Conservation (phyloP, 2,797 vertebrate species). For the Sebastes cheni region DNA sequence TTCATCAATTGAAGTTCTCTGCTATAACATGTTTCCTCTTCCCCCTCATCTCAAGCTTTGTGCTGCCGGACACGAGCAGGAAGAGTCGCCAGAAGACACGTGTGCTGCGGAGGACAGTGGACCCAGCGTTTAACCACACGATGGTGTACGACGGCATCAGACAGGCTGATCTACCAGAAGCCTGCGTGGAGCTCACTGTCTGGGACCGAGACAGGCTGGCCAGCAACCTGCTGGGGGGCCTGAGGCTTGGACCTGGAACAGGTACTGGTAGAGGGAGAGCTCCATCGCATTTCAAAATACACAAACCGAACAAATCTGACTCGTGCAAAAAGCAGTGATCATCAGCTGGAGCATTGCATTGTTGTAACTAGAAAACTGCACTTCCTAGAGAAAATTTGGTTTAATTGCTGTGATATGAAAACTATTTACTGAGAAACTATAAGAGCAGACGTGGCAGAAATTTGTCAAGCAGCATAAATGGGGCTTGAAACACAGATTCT, state of each 20-base stretch:
- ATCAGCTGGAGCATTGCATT: neutral
- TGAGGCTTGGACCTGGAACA: conserved; percentile 91
- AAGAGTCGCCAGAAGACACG: conserved; percentile 97
- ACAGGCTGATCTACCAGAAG: conserved; percentile 88
- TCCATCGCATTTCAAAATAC: neutral
- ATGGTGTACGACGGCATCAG: conserved; percentile 98
- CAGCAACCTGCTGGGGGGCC: conserved; percentile 91
- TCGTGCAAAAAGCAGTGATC: neutral
- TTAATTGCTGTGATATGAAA: neutral
- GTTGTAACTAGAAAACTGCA: neutral
- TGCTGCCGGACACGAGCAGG: conserved; percentile 95
- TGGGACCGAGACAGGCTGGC: conserved; percentile 94
- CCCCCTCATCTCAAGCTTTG: conserved; percentile 78
- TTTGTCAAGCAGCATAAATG: accelerated
- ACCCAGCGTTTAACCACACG: conserved; percentile 94
- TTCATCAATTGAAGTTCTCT: neutral
- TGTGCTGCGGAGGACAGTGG: conserved; percentile 85
- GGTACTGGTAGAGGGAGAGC: conserved; percentile 74
- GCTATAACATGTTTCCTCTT: neutral
- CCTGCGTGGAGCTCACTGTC: conserved; percentile 94
- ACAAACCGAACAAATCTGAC: neutral
- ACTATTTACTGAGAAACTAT: neutral
- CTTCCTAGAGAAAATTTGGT: neutral
- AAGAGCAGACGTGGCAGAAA: neutral
- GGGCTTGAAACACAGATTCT: neutral